These are phyloP conservation scores for Catalaphyllia jardinei DNA, from an alignment of 64 coral and sea anemone genomes.

Conservation along the genomic window DNA sequence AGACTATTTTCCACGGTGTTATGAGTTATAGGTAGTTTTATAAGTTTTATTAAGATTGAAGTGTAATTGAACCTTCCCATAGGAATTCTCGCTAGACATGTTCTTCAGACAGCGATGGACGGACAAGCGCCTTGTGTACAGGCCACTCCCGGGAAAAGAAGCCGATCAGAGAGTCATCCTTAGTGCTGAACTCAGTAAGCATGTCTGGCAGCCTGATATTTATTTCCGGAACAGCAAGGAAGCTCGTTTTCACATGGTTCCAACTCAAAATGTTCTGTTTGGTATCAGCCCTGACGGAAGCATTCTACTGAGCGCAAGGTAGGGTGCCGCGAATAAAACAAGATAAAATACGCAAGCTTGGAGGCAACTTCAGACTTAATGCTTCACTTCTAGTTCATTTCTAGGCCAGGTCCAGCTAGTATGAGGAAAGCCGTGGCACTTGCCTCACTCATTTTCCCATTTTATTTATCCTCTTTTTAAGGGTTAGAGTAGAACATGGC, in stretches of 20 bases:
- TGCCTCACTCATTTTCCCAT: no score
- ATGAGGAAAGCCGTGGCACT: no score
- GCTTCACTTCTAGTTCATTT: no score
- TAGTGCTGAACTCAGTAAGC: not conserved
- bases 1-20: no score
- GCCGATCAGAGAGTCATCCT: slow-evolving; percentile 31
- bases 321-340: not conserved
- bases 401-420: no score
- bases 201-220: slow-evolving; percentile 53
- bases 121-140: slow-evolving; percentile 45
- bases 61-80: not conserved
- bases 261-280: slow-evolving; percentile 50
- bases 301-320: slow-evolving; percentile 54
- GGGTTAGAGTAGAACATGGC: no score
- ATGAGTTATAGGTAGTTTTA: no score
- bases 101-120: slow-evolving; percentile 59
- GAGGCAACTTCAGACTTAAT: no score
- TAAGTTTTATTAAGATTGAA: no score
- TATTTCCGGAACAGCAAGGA: slow-evolving; percentile 63
- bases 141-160: not conserved
- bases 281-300: slow-evolving; percentile 30
- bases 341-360: not conserved
- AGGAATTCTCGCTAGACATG: slow-evolving; percentile 74
- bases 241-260: slow-evolving; percentile 38
- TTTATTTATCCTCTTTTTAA: no score